Evolutionary conservation across 2,888 invertebrate species (phyloP).

Genomic region (Drosophila longiperda): DNA sequence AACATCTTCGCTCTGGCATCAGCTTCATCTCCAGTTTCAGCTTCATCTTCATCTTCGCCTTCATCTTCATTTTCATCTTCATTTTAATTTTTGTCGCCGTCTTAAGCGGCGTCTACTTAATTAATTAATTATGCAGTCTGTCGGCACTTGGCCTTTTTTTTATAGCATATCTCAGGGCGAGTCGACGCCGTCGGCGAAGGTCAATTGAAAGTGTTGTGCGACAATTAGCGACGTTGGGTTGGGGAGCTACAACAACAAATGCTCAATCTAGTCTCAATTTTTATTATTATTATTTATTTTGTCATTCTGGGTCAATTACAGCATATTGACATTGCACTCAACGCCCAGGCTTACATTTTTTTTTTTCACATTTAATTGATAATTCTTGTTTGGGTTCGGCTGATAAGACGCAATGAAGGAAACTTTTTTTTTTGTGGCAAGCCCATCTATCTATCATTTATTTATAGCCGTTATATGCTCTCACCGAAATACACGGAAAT

Average conservation of each 20-base stretch:
- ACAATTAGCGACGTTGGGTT: conserved; percentile 51
- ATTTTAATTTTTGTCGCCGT: not conserved
- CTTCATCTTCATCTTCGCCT: conserved; percentile 2
- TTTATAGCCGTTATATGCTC: conserved; percentile 52
- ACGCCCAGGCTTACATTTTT: conserved; percentile 27
- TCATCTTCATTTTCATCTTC: not conserved
- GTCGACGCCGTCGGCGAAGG: conserved; percentile 60
- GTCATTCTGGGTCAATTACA: conserved; percentile 63
- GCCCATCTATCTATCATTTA: conserved; percentile 37
- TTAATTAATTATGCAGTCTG: conserved; percentile 53
- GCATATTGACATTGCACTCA: conserved; percentile 71
- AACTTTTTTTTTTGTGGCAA: not conserved
- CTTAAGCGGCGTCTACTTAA: conserved; percentile 44
- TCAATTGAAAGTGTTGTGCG: conserved; percentile 71
- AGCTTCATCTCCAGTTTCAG: conserved; percentile 1
- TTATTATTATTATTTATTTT: conserved; percentile 49
- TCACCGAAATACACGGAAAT: conserved; percentile 31
- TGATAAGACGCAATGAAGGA: conserved; percentile 55
- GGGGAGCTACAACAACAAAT: not conserved
- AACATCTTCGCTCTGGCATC: conserved; percentile 9
- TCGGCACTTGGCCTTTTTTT: conserved; percentile 32
- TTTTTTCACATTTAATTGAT: conserved; percentile 71
- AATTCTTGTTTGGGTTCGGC: conserved; percentile 54
- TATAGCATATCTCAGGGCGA: conserved; percentile 44
- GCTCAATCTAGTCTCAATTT: conserved; percentile 15